These are phyloP conservation scores for Cheilosia variabilis DNA, from an alignment of 2,888 invertebrate species.

Conservation along the genomic window DNA sequence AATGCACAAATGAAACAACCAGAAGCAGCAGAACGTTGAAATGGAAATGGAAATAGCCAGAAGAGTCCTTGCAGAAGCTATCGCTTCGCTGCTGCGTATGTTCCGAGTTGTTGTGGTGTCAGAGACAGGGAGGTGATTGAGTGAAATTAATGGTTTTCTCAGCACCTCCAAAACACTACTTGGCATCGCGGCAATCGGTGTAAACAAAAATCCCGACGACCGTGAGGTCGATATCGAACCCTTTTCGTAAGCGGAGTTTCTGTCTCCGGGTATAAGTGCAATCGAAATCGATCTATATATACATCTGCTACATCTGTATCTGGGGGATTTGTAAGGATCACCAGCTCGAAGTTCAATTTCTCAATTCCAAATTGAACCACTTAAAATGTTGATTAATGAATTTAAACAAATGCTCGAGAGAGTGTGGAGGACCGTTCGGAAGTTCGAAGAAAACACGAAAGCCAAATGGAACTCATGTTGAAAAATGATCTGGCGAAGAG, in stretches of 20 bases:
- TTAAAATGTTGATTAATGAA: slow-evolving; percentile 74
- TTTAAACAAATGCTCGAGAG: slow-evolving; percentile 60
- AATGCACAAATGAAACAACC: slow-evolving; percentile 24
- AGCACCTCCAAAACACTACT: slow-evolving; percentile 58
- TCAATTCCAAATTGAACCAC: slow-evolving; percentile 74
- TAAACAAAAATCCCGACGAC: slow-evolving; percentile 64
- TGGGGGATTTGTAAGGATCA: slow-evolving; percentile 53
- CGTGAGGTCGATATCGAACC: slow-evolving; percentile 46
- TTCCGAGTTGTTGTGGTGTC: slow-evolving; percentile 67
- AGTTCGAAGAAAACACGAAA: background rate
- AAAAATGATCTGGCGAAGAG: slow-evolving; percentile 83
- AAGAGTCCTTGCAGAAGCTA: slow-evolving; percentile 63
- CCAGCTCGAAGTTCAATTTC: slow-evolving; percentile 65
- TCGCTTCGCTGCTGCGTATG: background rate
- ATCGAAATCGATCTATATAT: background rate
- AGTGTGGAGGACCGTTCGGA: slow-evolving; percentile 32
- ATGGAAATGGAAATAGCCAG: slow-evolving; percentile 19
- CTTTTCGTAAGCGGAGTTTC: slow-evolving; percentile 32
- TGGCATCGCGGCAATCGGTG: slow-evolving; percentile 17
- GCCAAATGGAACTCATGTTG: slow-evolving; percentile 71
- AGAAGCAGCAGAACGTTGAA: background rate
- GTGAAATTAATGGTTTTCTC: slow-evolving; percentile 73
- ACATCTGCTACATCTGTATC: slow-evolving; percentile 45
- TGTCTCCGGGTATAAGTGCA: slow-evolving; percentile 1
- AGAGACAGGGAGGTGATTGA: slow-evolving; percentile 73